Base-by-base conservation (phyloP, 2,113 vertebrate genomes). In the Aviceda subcristata region DNA sequence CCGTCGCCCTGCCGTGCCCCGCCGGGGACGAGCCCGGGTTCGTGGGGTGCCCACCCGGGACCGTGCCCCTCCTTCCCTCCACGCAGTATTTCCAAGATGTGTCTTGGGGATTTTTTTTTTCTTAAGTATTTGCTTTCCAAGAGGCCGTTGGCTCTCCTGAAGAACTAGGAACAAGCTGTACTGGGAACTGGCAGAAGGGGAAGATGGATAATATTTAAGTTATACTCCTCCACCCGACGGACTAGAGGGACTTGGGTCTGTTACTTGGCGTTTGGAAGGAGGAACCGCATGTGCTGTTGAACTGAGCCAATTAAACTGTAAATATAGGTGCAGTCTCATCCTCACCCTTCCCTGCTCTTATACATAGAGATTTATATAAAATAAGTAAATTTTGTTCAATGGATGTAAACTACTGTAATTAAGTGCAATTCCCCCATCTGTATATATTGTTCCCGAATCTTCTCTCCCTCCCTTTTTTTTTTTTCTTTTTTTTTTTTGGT, bases 371-470 rank as follows among this genome's bases (percentile, higher is more conserved):
- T 98, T 97, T 98, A 98, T 98, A 98, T 98, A 95, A 98, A 98
- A 98, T 88, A 97, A 97, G 97, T 94, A 90, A 98, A 98, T 98
- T 87, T 96, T 97, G 94, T 98, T 97, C 92, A 98, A 98, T 98
- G 98, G 97, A 92, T 98, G 98, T 98, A 98, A 98, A 98, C 94
- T 96, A 88, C 94, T 98, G 97, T 98, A 98, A 98, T 98, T 98
- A 98, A 98, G 98, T 98, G 98, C 98, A 98, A 98, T 98, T 96
- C 79, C 89, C 90, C 87, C 45, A 41, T 95, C 60, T 98, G 98
- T 98, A 98, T 93, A 98, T 98, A 98, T 96, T 96, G 96, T 80
- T 79, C 91, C 96, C 82, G 7, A 86, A 32, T 90, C 86, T 94
- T 73, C 60, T 76, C 53, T 85, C 92, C 93, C 12, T 57, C 43